Evolutionary conservation across 2,113 vertebrate species (phyloP).

Genomic region (Alectura lathami): DNA sequence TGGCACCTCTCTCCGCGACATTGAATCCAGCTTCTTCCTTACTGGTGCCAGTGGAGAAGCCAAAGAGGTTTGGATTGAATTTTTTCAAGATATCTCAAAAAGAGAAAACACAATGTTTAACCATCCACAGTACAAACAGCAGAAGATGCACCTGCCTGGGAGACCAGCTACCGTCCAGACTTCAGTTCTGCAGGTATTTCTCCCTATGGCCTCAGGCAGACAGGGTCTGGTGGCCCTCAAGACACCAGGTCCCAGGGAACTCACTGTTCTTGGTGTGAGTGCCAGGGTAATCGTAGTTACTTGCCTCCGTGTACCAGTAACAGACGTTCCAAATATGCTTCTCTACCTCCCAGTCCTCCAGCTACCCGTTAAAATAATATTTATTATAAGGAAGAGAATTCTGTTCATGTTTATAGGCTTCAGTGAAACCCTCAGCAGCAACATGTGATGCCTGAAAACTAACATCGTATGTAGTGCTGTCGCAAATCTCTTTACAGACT

Average conservation of each 20-base stretch:
- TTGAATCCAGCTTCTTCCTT: conserved; percentile 81
- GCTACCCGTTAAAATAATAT: neutral
- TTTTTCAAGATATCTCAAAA: conserved; percentile 89
- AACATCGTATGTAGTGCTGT: neutral
- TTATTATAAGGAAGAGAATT: neutral
- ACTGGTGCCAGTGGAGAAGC: conserved; percentile 80
- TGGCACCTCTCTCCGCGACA: conserved; percentile 79
- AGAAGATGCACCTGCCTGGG: neutral
- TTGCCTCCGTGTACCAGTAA: neutral
- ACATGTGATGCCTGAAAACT: neutral
- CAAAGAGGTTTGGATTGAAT: conserved; percentile 86
- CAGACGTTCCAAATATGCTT: neutral
- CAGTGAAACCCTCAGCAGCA: neutral
- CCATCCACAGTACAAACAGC: neutral
- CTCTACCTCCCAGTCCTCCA: neutral
- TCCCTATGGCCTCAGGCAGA: neutral
- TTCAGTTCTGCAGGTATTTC: neutral
- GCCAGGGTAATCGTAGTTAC: neutral
- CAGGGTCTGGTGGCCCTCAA: neutral
- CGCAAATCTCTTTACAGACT: neutral
- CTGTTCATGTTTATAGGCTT: neutral
- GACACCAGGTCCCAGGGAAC: neutral
- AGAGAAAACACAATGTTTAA: neutral
- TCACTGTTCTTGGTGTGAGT: neutral
- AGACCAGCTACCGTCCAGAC: neutral